Evolutionary conservation across 2,888 invertebrate genomes (phyloP).

Genomic region (Sipha maydis): DNA sequence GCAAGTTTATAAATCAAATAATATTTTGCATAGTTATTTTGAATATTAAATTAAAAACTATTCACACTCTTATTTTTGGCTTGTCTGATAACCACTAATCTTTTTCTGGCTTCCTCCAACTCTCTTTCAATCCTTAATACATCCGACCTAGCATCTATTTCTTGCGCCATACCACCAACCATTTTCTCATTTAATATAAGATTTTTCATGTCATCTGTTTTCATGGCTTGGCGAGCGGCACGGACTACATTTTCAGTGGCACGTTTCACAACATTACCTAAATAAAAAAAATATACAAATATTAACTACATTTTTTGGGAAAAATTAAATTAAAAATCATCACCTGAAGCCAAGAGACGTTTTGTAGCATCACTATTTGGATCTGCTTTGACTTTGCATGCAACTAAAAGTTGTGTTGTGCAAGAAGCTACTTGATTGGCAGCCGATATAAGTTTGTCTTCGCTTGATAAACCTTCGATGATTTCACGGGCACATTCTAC

Average conservation of each 20-base stretch:
- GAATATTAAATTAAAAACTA: slow-evolving; percentile 48
- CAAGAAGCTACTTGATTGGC: slow-evolving; percentile 59
- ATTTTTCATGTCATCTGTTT: slow-evolving; percentile 52
- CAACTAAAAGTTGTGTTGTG: slow-evolving; percentile 57
- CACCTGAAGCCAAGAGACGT: slow-evolving; percentile 53
- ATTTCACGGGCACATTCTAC: slow-evolving; percentile 60
- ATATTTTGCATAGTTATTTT: slow-evolving; percentile 7
- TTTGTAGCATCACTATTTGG: slow-evolving; percentile 60
- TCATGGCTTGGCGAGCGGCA: slow-evolving; percentile 58
- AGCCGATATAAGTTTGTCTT: slow-evolving; percentile 60
- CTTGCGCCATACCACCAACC: slow-evolving; percentile 58
- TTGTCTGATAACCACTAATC: slow-evolving; percentile 56
- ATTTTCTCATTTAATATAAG: slow-evolving; percentile 51
- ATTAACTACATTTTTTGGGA: background rate
- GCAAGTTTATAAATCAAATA: background rate
- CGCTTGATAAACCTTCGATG: slow-evolving; percentile 57
- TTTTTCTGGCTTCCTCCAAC: slow-evolving; percentile 54
- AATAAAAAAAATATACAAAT: background rate
- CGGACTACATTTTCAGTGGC: slow-evolving; percentile 58
- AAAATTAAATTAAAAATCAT: slow-evolving; percentile 6
- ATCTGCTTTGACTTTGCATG: slow-evolving; percentile 59
- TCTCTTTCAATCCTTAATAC: slow-evolving; percentile 60
- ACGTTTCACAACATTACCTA: slow-evolving; percentile 59
- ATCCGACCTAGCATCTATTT: slow-evolving; percentile 58
- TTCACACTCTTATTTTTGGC: slow-evolving; percentile 48